Evolutionary conservation across 2,113 vertebrate species (phyloP), one percentile per base, ranked within the genome.

Genomic region (Lampris incognitus): DNA sequence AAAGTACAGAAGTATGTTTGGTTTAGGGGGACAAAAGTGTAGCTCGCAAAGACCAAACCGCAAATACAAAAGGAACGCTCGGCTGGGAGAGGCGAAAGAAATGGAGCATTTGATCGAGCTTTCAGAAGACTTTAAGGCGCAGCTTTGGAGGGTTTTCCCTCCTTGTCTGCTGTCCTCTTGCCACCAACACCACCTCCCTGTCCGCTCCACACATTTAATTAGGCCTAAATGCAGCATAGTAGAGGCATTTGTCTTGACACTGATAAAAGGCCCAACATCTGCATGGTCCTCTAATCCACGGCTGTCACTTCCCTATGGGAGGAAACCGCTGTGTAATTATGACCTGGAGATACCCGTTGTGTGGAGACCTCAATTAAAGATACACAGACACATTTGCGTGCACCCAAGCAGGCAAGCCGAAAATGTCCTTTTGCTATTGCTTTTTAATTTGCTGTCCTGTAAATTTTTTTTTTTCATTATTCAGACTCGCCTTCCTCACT

Each of bases 331-430:
- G 65, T 41, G 24, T 79, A 81, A 81, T 82, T 72, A 75, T 64
- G 65, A 85, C 76, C 72, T 81, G 60, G 41, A 75, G 49, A 61
- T 66, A 59, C n/a, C 60, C 36, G 66, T 72, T 62, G 76, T 68
- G 86, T 77, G 77, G 74, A 76, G 59, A 69, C 80, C 79, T 85
- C 77, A 81, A 76, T 85, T 72, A 76, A 69, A 68, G 75, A 71
- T 60, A 76, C 81, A 84, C 76, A 83, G 46, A 74, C 70, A 74
- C 69, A 75, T 63, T 50, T 39, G 8, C 9, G 11, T 38, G 3
- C 59, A 61, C 59, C 41, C 60, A 24, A 10, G 41, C 60, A 46
- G 40, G 8, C 60, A 46, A 2, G 36, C 4, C 2, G 41, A 63
- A 9, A 38, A 37, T 36, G 37, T 36, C 2, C 24, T 4, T 36